Evolutionary conservation across 2,888 invertebrate species (phyloP), one percentile per base, ranked within the genome.

Genomic region (Coenonympha glycerion): DNA sequence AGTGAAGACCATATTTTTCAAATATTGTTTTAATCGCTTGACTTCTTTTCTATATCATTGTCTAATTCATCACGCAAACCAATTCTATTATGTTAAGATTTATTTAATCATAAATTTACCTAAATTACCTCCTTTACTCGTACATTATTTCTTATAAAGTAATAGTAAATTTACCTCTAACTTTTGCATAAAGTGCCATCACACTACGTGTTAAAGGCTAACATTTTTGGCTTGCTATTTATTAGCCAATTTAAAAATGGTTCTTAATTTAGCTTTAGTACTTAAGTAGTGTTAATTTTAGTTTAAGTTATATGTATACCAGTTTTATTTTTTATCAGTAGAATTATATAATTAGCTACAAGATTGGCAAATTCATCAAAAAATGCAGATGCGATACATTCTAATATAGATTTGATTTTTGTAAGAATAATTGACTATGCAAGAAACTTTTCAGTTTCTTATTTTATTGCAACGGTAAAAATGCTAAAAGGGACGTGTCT

Each of bases 341-440:
- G 1, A 13, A 6, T 13, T 11, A 6, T 30, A 30, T 1, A 11
- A n/a, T 11, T 30, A 13, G 3, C 28, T 30, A 30, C 3, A 30
- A 3, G 11, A 18, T 3, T 18, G 18, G 18, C 4, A 40, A 30
- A 53, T 37, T 34, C 30, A 47, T 5, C 6, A 41, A 19, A 37
- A 44, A 47, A 54, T 44, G 31, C 6, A 28, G 28, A 41, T 3
- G 3, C n/a, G 28, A 18, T 1, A 19, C 9, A 8, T 1, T 2
- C 18, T 18, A 41, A n/a, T 18, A 8, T 19, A n/a, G n/a, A n/a
- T n/a, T n/a, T n/a, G n/a, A n/a, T n/a, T n/a, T n/a, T n/a, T n/a
- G n/a, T n/a, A n/a, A n/a, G n/a, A n/a, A 55, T 73, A 73, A 73
- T 73, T 72, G 73, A 73, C 73, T 62, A 59, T 55, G 53, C 59